phyloP scores from a whole-genome alignment of 64 coral and sea anemone species.

The Pocillopora damicornis region DNA sequence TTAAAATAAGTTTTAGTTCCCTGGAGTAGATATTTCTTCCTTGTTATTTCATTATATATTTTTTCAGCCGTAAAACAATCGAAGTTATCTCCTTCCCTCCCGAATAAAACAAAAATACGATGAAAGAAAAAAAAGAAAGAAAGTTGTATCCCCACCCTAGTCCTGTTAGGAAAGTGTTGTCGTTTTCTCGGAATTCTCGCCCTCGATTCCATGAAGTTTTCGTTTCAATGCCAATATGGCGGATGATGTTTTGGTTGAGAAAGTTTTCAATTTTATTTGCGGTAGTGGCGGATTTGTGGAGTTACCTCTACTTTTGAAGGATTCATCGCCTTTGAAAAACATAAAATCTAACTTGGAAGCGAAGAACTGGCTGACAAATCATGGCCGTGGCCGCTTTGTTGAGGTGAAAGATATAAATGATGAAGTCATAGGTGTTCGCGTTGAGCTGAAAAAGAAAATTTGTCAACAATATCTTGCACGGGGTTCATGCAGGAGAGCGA shows the following conservation, averaged over 20 bases:
- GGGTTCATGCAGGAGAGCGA: constrained; percentile 2
- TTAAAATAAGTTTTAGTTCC: too few relatives aligned
- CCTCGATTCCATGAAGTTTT: not conserved
- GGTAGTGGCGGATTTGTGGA: constrained; percentile 32
- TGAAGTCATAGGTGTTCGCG: constrained; percentile 17
- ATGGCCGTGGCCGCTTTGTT: not conserved
- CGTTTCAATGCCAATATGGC: not conserved
- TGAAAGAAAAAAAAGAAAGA: too few relatives aligned
- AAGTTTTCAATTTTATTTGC: constrained; percentile 49
- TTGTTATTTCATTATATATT: too few relatives aligned
- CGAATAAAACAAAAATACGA: too few relatives aligned
- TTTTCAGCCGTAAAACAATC: too few relatives aligned
- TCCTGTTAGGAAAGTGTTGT: not conserved
- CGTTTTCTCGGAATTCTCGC: constrained; percentile 8
- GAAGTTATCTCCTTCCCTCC: too few relatives aligned
- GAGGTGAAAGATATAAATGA: constrained; percentile 2
- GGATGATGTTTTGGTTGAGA: constrained; percentile 9
- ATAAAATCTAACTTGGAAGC: not conserved
- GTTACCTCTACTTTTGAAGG: constrained; percentile 12
- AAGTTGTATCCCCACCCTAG: not conserved
- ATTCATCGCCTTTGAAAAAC: constrained; percentile 36
- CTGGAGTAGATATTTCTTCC: too few relatives aligned
- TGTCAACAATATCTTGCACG: constrained; percentile 17
- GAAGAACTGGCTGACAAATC: not conserved
- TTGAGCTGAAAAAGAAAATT: constrained; percentile 21